Evolutionary conservation across 2,113 vertebrate genomes (phyloP), one percentile per base, ranked within the genome.

Genomic region (Hipposideros armiger): DNA sequence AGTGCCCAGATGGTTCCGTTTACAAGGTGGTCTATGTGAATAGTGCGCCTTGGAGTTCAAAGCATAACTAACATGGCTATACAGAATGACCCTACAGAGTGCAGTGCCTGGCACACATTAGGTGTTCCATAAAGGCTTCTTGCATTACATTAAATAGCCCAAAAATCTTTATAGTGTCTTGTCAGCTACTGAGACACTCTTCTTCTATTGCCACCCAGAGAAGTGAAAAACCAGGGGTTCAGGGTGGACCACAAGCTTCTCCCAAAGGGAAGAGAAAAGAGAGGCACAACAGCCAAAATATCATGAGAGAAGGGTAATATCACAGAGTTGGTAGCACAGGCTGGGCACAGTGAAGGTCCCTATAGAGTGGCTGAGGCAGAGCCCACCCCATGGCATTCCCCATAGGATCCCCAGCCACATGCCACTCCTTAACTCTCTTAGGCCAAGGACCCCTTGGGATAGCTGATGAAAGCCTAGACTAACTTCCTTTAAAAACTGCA

Each of bases 201-300:
- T 87, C 66, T 76, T 69, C 82, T 60, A 69, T 47, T 76, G 19
- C 5, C 60, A 77, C 36, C 28, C 85, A 77, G 42, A 80, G 28
- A 74, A 56, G 45, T 14, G 28, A 67, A 77, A 87, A 94, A 92
- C 70, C 72, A 56, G 56, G 32, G 32, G 11, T 91, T 96, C 94
- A 56, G 87, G 36, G 62, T 52, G 47, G 52, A 67, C 90, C 30
- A 77, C 22, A 60, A 95, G 77, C 30, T 88, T 81, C 50, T 83
- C 28, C 40, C 47, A 73, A 50, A 90, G 7, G 47, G 20, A 69
- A 87, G n/a, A n/a, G 52, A 74, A 66, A 47, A 64, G 19, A 62
- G 66, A 89, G 60, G 14, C 19, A 11, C 1, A 56, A 0, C 11
- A 73, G 7, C 15, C 42, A 85, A 82, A 78, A 36, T 14, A 83